Base-by-base conservation (phyloP, 1,140 invertebrate species). In the Thaumatotibia leucotreta region DNA sequence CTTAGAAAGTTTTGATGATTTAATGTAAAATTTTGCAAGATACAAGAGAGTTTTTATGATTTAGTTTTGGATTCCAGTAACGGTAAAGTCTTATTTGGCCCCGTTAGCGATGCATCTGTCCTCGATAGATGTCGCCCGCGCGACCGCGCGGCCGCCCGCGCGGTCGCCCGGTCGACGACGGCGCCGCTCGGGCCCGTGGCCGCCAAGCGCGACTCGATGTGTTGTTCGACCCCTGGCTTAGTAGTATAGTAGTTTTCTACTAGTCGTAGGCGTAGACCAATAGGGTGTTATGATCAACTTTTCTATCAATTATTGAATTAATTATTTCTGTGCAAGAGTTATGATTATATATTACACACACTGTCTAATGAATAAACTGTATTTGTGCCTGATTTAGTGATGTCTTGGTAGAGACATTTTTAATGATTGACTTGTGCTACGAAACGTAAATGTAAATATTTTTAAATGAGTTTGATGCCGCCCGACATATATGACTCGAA, bases 51-150 rank as follows among this genome's bases (percentile, higher is more conserved):
- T 88, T 91, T 89, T 88, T 91, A 89, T 86, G 82, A 89, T 91
- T 91, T 91, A 89, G 88, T 88, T 88, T 89, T 89, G 86, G 73
- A 91, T 89, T 89, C 84, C 81, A 89, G 88, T 91, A 91, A 89
- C 85, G 88, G 86, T 90, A 89, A 85, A 88, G 75, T 87, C 73
- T 90, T 91, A 87, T 90, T 91, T 91, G 86, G 86, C 88, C 88
- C 87, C 88, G 88, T 89, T 89, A 89, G 87, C 84, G 84, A 88
- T 91, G 89, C 91, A 91, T 91, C 89, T 91, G 89, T 91, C 89
- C 89, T 83, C 73, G 88, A 89, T 84, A 89, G 86, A 85, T 85
- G 83, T 75, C 65, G 79, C 68, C 79, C 72, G 76, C 69, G 64
- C 64, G 39, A 45, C 69, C 69, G 69, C 69, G 64, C 61, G 54